Evolutionary conservation across 2,113 vertebrate genomes (phyloP), one percentile per base, ranked within the genome.

Genomic region (Embiotoca jacksoni): DNA sequence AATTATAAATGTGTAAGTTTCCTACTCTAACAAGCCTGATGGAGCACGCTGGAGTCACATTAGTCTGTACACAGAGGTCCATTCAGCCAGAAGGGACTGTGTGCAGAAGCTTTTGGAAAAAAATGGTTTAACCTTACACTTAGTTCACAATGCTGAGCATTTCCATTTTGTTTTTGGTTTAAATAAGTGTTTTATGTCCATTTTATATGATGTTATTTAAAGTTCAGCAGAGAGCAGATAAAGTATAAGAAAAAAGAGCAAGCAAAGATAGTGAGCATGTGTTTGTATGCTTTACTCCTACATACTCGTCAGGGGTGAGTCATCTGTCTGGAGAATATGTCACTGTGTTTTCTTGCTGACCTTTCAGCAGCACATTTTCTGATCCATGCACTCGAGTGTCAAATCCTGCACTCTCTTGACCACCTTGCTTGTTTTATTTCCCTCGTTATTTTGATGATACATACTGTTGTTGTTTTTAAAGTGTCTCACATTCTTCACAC

Each of bases 251-350:
- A 76, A 57, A 23, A 13, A 33, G 50, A 39, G 36, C 31, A 58
- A 57, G 69, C 31, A n/a, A 36, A 54, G 14, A 72, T 47, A 68
- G 55, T 2, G 39, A 47, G 53, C 0, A 15, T 37, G 75, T 59
- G 78, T 72, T 72, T 33, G 50, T 63, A 30, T 55, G 63, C 64
- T 78, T 61, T 30, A 64, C 83, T 88, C 78, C 82, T 68, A 73
- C 76, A 68, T 72, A 52, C 53, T 75, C 32, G 80, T 81, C 84
- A 75, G 14, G 9, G 75, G 82, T 91, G 86, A 90, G 61, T 91
- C 91, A 88, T 90, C 81, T 63, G 81, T 90, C 91, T 84, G 75
- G 71, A 87, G 73, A 86, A 86, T 79, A 87, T 84, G 76, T 86
- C 86, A 73, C 87, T 81, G 79, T 77, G 78, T 91, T 86, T 78